phyloP scores from a whole-genome alignment of 37 sponge, comb jelly and placozoan species.

The Chondrosia reniformis region DNA sequence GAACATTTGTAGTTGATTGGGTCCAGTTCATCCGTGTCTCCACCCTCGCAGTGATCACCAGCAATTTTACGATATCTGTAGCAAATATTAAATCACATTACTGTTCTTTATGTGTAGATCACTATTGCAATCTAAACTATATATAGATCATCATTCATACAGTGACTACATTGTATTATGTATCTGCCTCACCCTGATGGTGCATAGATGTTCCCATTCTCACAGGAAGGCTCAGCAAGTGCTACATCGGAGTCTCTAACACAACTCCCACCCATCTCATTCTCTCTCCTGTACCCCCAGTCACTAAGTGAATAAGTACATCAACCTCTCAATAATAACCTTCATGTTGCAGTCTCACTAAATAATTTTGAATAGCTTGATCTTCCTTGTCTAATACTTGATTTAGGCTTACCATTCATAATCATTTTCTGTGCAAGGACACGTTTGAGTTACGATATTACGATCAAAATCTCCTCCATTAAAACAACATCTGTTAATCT shows the following conservation, averaged over 20 bases:
- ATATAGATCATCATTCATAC: too few relatives aligned
- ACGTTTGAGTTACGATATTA: constrained; percentile 18
- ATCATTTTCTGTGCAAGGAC: constrained; percentile 72
- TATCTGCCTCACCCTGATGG: neutral
- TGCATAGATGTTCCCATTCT: neutral
- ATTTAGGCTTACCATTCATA: constrained; percentile 71
- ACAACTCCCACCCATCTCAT: constrained; percentile 42
- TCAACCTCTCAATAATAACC: constrained; percentile 67
- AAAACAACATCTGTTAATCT: constrained; percentile 53
- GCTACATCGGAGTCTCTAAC: constrained; percentile 25
- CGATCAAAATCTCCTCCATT: constrained; percentile 61
- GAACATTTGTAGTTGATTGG: constrained; percentile 2
- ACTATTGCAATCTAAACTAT: too few relatives aligned
- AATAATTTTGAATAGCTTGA: too few relatives aligned
- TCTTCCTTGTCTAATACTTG: neutral
- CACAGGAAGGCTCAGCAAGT: constrained; percentile 1
- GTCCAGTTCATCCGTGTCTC: constrained; percentile 22
- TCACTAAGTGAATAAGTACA: constrained; percentile 35
- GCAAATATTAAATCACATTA: neutral
- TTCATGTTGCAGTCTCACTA: constrained; percentile 45
- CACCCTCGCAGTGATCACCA: constrained; percentile 63
- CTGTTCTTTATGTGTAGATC: neutral
- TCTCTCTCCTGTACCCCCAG: constrained; percentile 41
- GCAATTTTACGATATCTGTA: constrained; percentile 68
- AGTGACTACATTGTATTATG: neutral